Conservation (phyloP, 2,797 vertebrate genomes). For the Poeciliopsis paucimaculata region DNA sequence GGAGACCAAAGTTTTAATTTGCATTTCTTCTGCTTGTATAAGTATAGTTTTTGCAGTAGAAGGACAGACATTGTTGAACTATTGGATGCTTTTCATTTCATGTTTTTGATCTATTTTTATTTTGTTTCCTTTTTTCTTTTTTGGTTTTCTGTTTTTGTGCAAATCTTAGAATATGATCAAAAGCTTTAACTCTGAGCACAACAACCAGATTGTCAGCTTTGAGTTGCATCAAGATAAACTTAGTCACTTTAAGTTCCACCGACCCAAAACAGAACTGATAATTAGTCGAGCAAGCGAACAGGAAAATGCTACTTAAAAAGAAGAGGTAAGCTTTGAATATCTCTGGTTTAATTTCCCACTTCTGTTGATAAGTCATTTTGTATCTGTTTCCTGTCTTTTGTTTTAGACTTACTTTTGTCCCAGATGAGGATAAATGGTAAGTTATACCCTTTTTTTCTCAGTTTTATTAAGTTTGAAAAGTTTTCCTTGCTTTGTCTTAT, state of each 20-base stretch:
- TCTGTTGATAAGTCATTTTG: constrained; percentile 19
- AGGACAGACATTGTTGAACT: constrained; percentile 33
- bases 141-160: constrained; percentile 7
- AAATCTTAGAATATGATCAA: constrained; percentile 80
- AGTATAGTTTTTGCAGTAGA: constrained; percentile 28
- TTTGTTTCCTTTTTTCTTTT: constrained; percentile 21
- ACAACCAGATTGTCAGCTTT: constrained; percentile 59
- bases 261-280: constrained; percentile 74
- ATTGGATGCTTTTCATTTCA: constrained; percentile 61
- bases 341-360: background rate
- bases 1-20: background rate
- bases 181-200: constrained; percentile 71
- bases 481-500: constrained; percentile 7
- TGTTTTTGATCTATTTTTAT: constrained; percentile 50
- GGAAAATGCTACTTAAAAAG: constrained; percentile 77
- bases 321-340: constrained; percentile 61
- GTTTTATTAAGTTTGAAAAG: background rate
- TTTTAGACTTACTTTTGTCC: constrained; percentile 76
- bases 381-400: constrained; percentile 31
- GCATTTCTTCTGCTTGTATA: constrained; percentile 36
- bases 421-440: constrained; percentile 85
- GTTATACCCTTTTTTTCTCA: constrained; percentile 29
- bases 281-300: constrained; percentile 60
- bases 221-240: constrained; percentile 69
- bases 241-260: constrained; percentile 72